Evolutionary conservation across 2,888 invertebrate species (phyloP).

Genomic region (Cephus rjabovi): DNA sequence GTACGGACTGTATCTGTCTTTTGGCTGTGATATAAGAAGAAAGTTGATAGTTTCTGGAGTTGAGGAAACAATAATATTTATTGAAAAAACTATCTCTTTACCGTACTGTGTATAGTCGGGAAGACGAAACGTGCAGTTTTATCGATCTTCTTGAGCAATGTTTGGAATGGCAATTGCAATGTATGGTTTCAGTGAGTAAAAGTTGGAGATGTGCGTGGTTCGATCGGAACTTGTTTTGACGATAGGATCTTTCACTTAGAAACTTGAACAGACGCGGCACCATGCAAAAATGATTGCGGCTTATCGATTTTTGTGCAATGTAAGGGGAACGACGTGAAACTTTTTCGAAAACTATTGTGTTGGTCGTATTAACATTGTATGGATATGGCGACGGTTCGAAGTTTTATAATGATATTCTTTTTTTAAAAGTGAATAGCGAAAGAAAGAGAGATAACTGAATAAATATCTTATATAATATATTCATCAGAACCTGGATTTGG

Average conservation of each 20-base stretch:
- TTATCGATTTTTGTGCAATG: neutral
- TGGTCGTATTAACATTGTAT: neutral
- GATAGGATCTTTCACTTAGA: neutral
- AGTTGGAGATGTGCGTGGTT: no score
- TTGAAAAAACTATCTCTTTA: neutral
- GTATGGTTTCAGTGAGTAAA: no score
- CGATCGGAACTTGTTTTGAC: no score
- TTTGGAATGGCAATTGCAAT: neutral
- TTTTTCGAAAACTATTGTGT: neutral
- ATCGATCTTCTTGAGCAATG: neutral
- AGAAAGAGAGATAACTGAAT: neutral
- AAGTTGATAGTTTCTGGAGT: neutral
- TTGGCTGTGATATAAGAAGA: neutral
- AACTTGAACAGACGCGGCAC: neutral
- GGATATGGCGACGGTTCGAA: neutral
- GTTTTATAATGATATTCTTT: neutral
- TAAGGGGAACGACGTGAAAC: neutral
- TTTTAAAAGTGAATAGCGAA: neutral
- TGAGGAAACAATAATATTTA: neutral
- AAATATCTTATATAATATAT: neutral
- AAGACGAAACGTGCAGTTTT: neutral
- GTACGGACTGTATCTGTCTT: neutral
- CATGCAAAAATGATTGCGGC: neutral
- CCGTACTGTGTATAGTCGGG: neutral
- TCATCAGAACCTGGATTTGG: neutral